Evolutionary conservation across 1,140 invertebrate species (phyloP).

Genomic region (Protaetia brevitarsis): DNA sequence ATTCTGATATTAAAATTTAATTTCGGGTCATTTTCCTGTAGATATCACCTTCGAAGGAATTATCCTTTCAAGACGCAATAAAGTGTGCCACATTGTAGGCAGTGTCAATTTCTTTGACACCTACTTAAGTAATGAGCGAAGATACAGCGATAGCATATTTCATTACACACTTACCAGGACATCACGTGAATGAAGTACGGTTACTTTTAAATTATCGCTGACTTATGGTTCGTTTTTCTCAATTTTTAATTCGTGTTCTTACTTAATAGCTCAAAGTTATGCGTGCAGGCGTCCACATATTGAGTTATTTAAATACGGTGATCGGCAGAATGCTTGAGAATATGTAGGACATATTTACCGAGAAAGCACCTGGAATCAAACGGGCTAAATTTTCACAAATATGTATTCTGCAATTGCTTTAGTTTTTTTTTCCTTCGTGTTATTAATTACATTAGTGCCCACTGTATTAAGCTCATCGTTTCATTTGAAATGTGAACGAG

Average conservation of each 20-base stretch:
- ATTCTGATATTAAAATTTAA: too few species aligned
- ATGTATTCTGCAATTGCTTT: too few species aligned
- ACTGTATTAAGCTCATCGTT: neutral
- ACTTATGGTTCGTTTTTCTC: neutral
- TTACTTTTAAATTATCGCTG: neutral
- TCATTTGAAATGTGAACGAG: too few species aligned
- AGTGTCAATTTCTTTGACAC: conserved; percentile 9
- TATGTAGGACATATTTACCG: too few species aligned
- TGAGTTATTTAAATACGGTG: too few species aligned
- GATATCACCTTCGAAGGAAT: neutral
- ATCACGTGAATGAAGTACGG: neutral
- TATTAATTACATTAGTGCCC: conserved; percentile 3
- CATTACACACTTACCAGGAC: conserved; percentile 4
- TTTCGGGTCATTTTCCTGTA: too few species aligned
- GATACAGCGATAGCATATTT: conserved; percentile 3
- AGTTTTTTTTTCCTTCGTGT: conserved; percentile 1
- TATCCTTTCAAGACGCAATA: neutral
- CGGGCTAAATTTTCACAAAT: too few species aligned
- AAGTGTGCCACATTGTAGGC: neutral
- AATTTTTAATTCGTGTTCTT: too few species aligned
- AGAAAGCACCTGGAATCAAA: too few species aligned
- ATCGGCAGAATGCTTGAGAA: too few species aligned
- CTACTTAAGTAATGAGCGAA: conserved; percentile 9
- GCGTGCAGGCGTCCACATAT: too few species aligned
- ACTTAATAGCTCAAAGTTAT: too few species aligned